phyloP scores from a whole-genome alignment of 1,140 invertebrate genomes.

The Lysiphlebus fabarum region DNA sequence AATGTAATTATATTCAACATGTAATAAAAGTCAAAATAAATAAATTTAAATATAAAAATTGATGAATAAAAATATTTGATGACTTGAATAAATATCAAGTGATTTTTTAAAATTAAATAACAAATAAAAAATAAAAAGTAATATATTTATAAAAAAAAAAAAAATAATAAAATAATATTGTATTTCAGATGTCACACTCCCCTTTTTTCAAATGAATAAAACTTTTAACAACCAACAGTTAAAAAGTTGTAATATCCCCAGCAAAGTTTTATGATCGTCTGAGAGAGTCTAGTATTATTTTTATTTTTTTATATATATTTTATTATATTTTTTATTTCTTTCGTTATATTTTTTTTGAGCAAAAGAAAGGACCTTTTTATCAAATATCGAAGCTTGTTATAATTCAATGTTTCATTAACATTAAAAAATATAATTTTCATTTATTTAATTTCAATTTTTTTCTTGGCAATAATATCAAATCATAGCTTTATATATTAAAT shows the following conservation, averaged over 20 bases:
- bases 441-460: neutral
- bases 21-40: neutral
- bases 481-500: neutral
- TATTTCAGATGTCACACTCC: constrained; percentile 1
- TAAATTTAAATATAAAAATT: neutral
- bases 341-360: neutral
- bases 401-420: constrained; percentile 5
- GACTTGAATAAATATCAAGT: no score
- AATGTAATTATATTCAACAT: no score
- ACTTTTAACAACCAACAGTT: constrained; percentile 35
- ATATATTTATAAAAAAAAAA: neutral
- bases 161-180: neutral
- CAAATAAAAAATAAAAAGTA: neutral
- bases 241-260: constrained; percentile 31
- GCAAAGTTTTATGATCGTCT: constrained; percentile 3
- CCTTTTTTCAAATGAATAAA: constrained; percentile 23
- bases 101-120: no score
- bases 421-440: constrained; percentile 14
- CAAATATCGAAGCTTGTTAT: constrained; percentile 14
- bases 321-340: no score
- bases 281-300: no score
- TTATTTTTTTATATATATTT: no score
- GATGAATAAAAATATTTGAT: neutral
- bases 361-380: constrained; percentile 3
- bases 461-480: neutral